These are phyloP conservation scores for Crocidura indochinensis DNA, from an alignment of 2,797 vertebrate genomes.

Conservation along the genomic window DNA sequence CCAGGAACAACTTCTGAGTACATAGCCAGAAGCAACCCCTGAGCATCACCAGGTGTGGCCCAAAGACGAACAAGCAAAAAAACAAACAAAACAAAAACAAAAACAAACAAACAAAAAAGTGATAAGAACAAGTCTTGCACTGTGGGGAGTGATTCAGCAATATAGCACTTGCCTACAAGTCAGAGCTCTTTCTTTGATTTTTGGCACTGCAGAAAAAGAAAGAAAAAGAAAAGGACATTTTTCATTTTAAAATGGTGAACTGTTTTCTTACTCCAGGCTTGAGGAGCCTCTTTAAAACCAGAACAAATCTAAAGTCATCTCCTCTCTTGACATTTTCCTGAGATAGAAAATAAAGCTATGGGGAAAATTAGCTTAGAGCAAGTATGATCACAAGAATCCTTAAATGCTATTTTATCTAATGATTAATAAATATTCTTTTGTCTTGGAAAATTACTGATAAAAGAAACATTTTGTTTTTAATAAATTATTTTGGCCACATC, in stretches of 20 bases:
- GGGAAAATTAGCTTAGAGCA: constrained; percentile 1
- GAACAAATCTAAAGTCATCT: not conserved
- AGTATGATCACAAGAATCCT: not conserved
- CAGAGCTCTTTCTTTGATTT: too few species aligned
- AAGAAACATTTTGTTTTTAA: constrained; percentile 33
- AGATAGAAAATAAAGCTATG: constrained; percentile 27
- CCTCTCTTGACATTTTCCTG: not conserved
- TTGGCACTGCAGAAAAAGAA: too few species aligned
- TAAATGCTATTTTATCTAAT: not conserved
- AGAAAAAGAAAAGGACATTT: not conserved
- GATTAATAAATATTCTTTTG: not conserved
- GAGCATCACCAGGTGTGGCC: too few species aligned
- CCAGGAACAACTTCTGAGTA: constrained; percentile 17
- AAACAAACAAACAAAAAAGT: too few species aligned
- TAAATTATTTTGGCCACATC: constrained; percentile 13
- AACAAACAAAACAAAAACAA: too few species aligned
- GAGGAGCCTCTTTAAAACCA: not conserved
- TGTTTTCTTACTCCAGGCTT: not conserved
- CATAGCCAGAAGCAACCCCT: too few species aligned
- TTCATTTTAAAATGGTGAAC: not conserved
- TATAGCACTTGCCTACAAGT: too few species aligned
- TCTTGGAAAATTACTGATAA: not conserved
- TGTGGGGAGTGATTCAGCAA: too few species aligned
- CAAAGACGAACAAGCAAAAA: too few species aligned
- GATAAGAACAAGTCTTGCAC: not conserved